Evolutionary conservation across 1,140 invertebrate genomes (phyloP).

Genomic region (Zaprionus ghesquierei): DNA sequence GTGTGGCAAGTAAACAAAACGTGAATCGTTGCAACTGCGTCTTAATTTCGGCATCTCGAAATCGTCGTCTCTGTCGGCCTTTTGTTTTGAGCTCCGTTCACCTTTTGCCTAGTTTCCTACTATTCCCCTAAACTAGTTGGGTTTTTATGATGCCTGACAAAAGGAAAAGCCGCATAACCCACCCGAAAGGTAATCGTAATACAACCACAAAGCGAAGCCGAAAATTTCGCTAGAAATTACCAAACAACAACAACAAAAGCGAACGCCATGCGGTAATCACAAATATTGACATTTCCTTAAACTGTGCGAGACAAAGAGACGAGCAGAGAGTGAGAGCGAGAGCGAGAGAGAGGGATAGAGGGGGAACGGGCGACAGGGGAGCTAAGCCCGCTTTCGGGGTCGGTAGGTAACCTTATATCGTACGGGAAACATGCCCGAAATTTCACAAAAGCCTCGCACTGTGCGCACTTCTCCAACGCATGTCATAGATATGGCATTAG

Average conservation of each 20-base stretch:
- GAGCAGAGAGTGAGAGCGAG: neutral
- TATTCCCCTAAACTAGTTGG: neutral
- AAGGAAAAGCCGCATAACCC: conserved; percentile 40
- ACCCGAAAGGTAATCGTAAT: conserved; percentile 13
- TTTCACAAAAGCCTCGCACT: conserved; percentile 35
- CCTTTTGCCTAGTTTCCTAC: neutral
- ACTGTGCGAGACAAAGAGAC: neutral
- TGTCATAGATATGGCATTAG: neutral
- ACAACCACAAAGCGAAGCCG: conserved; percentile 41
- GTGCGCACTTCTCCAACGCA: neutral
- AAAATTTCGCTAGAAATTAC: conserved; percentile 67
- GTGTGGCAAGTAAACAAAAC: conserved; percentile 22
- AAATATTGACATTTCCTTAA: conserved; percentile 69
- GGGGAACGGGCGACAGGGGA: neutral
- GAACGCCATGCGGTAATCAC: conserved; percentile 68
- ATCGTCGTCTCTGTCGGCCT: conserved; percentile 13
- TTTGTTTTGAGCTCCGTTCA: conserved; percentile 15
- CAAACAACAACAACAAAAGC: conserved; percentile 10
- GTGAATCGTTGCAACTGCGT: conserved; percentile 42
- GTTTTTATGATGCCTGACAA: conserved; percentile 40
- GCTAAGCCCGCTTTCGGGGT: neutral
- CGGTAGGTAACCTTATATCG: conserved; percentile 43
- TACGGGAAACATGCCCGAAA: conserved; percentile 3
- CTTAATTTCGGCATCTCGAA: conserved; percentile 41
- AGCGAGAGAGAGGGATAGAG: neutral